These are phyloP conservation scores for Hylyphantes graminicola DNA, from an alignment of 1,140 invertebrate genomes.

Conservation along the genomic window DNA sequence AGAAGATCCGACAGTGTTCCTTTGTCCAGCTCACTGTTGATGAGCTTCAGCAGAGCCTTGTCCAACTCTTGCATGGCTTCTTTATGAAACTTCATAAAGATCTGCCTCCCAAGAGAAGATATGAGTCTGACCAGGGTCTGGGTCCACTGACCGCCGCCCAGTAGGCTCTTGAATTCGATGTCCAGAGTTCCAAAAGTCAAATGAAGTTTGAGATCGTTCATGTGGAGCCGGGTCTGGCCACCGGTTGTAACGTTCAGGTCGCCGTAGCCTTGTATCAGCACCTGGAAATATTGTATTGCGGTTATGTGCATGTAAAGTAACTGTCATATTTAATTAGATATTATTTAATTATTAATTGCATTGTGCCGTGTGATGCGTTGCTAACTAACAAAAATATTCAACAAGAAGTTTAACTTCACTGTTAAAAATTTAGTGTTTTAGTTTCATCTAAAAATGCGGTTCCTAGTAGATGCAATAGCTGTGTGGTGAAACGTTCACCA, in stretches of 20 bases:
- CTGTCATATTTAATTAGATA: too few species aligned
- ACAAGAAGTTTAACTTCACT: too few species aligned
- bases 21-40: constrained; percentile 47
- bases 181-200: constrained; percentile 25
- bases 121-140: constrained; percentile 22
- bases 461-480: too few species aligned
- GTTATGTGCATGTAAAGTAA: too few species aligned
- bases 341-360: too few species aligned
- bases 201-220: constrained; percentile 21
- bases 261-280: constrained; percentile 7
- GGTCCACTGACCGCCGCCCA: constrained; percentile 30
- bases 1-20: constrained; percentile 42
- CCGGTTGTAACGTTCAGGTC: constrained; percentile 23
- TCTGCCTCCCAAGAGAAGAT: constrained; percentile 12
- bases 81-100: constrained; percentile 35
- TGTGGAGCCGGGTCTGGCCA: constrained; percentile 19
- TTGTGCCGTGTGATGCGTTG: too few species aligned
- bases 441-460: too few species aligned
- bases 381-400: too few species aligned
- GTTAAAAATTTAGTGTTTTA: too few species aligned
- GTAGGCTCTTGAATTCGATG: constrained; percentile 35
- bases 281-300: constrained; percentile 6
- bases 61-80: constrained; percentile 45
- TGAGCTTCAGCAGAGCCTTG: constrained; percentile 34
- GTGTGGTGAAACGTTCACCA: too few species aligned